These are phyloP conservation scores for Megalops cyprinoides DNA, from an alignment of 2,797 vertebrate species.

Conservation along the genomic window DNA sequence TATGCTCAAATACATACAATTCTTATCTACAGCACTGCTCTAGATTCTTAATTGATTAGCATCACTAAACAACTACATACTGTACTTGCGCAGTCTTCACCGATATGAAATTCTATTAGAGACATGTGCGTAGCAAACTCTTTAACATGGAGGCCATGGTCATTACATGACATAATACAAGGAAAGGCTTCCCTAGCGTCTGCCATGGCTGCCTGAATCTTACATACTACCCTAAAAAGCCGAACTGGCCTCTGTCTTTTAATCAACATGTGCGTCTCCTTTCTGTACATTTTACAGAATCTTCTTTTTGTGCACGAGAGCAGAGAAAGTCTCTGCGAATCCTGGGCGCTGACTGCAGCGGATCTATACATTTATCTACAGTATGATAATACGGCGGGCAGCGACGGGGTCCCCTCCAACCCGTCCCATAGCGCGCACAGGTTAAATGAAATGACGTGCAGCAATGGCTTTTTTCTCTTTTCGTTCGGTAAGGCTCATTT, in stretches of 20 bases:
- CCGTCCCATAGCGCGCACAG: slow-evolving; percentile 13
- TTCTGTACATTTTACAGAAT: background rate
- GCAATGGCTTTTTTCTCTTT: slow-evolving; percentile 33
- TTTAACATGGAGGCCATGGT: slow-evolving; percentile 4
- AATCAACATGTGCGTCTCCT: background rate
- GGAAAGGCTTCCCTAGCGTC: background rate
- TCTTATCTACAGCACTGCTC: slow-evolving; percentile 17
- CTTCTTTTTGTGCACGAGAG: slow-evolving; percentile 18
- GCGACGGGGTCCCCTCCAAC: background rate
- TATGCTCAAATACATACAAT: slow-evolving; percentile 22
- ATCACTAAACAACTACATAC: slow-evolving; percentile 11
- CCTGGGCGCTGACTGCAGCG: slow-evolving; percentile 1
- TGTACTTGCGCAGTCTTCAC: slow-evolving; percentile 2
- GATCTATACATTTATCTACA: slow-evolving; percentile 17
- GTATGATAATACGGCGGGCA: slow-evolving; percentile 22
- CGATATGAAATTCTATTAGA: background rate
- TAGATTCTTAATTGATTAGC: slow-evolving; percentile 18
- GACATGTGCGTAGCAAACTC: background rate
- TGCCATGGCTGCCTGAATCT: background rate
- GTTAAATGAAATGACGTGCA: slow-evolving; percentile 29
- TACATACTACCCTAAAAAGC: background rate
- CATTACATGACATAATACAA: background rate
- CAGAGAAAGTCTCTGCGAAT: background rate
- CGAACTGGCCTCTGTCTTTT: background rate
- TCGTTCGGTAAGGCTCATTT: slow-evolving; percentile 2